Evolutionary conservation across 2,113 vertebrate species (phyloP).

Genomic region (Anser cygnoides): DNA sequence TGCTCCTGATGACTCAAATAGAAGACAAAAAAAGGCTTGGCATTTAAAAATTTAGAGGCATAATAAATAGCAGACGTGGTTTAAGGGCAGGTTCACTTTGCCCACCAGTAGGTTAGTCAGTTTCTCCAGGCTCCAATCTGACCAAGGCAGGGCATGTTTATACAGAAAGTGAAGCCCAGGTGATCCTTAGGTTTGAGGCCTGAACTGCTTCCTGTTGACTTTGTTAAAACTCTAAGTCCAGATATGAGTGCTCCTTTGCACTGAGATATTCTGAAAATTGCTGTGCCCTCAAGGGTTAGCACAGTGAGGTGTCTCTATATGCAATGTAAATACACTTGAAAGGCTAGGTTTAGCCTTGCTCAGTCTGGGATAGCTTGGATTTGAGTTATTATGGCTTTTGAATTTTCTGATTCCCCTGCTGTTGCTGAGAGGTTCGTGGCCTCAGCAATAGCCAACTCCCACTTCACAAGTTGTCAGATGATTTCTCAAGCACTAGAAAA

Average conservation of each 20-base stretch:
- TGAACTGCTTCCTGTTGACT: neutral
- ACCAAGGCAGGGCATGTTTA: neutral
- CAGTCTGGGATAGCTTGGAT: neutral
- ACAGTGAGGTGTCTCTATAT: neutral
- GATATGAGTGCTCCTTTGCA: neutral
- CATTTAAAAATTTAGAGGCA: neutral
- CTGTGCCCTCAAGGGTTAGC: neutral
- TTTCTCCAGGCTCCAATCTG: neutral
- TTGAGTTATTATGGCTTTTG: neutral
- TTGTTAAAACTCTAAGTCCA: neutral
- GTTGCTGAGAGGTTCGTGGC: neutral
- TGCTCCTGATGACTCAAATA: accelerated
- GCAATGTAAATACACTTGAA: neutral
- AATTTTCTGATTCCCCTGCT: accelerated
- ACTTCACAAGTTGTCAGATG: neutral
- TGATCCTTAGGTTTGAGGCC: neutral
- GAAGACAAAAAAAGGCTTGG: neutral
- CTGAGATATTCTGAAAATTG: neutral
- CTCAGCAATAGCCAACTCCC: neutral
- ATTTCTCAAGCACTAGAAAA: neutral
- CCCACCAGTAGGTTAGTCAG: neutral
- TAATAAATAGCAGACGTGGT: neutral
- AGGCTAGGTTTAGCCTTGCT: neutral
- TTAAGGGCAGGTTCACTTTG: neutral
- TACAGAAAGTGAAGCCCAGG: neutral